Percentiles rank a stretch among this genome's conserved stretches.
These are phyloP conservation scores for Ctenicera cuprea DNA, from an alignment of 2,888 invertebrate genomes.

Conservation along the genomic window DNA sequence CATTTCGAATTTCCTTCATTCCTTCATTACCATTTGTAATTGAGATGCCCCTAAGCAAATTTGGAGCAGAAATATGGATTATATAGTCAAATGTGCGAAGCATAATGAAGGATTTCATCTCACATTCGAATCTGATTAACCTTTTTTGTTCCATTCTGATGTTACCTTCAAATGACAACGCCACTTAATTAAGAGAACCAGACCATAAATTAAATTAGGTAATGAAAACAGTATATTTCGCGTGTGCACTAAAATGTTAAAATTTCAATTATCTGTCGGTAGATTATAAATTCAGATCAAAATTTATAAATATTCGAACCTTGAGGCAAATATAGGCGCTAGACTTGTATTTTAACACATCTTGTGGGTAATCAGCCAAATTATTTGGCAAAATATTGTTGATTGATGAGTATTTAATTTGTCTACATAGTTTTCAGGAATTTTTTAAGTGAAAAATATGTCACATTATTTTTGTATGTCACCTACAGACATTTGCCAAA, in stretches of 20 bases:
- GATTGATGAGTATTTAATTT: conserved; percentile 1
- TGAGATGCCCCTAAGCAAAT: neutral
- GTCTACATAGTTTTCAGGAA: no score
- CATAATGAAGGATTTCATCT: conserved; percentile 25
- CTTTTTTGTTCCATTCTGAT: conserved; percentile 16
- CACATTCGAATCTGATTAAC: conserved; percentile 9
- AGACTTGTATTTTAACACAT: neutral
- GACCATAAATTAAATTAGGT: conserved; percentile 22
- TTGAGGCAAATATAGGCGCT: conserved; percentile 3
- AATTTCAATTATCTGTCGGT: conserved; percentile 5
- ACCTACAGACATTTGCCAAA: no score
- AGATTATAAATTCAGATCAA: neutral
- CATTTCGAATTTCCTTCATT: neutral
- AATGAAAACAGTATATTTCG: neutral
- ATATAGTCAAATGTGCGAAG: conserved; percentile 6
- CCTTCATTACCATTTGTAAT: conserved; percentile 18
- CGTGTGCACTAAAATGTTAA: conserved; percentile 14
- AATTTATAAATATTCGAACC: neutral
- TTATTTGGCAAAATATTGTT: conserved; percentile 15
- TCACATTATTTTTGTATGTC: no score
- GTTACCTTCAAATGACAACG: conserved; percentile 21
- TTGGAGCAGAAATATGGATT: conserved; percentile 13
- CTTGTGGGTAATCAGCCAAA: conserved; percentile 6
- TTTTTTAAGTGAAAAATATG: no score
- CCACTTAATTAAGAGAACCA: conserved; percentile 19